phyloP scores from a whole-genome alignment of 2,797 vertebrate genomes.

The Propithecus perrieri region DNA sequence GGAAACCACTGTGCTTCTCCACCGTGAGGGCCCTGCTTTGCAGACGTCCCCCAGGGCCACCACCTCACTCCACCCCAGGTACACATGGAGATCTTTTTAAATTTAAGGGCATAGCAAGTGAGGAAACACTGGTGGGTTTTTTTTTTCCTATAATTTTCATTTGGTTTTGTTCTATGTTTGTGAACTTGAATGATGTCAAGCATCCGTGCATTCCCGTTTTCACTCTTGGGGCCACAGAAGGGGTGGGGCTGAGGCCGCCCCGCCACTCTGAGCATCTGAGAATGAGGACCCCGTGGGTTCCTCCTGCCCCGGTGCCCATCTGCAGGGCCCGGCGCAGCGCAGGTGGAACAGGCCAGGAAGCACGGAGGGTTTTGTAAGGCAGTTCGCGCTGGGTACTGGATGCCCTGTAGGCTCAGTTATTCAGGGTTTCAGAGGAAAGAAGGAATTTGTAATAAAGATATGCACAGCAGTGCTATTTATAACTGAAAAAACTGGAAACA shows the following conservation, averaged over 20 bases:
- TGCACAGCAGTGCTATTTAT: conserved; percentile 74
- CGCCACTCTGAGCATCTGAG: not conserved
- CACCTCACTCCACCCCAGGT: not conserved
- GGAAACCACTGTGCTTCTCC: not conserved
- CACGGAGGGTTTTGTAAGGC: not conserved
- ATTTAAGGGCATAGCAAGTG: not conserved
- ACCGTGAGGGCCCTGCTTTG: not conserved
- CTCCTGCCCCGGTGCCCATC: not conserved
- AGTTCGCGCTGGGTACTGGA: not conserved
- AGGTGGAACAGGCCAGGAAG: not conserved
- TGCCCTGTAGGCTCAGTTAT: not conserved
- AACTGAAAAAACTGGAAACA: conserved; percentile 71
- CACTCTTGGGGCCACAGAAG: not conserved
- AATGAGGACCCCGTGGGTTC: not conserved
- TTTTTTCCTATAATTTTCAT: not conserved
- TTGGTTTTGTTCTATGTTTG: not conserved
- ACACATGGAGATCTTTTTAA: not conserved
- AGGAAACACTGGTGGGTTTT: not conserved
- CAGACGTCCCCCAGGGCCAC: not conserved
- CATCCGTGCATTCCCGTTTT: not conserved
- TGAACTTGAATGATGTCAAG: not conserved
- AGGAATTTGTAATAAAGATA: conserved; percentile 71
- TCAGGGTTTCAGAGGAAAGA: conserved; percentile 50
- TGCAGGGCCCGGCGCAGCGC: fast-evolving
- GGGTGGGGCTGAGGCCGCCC: not conserved